Evolutionary conservation across 2,113 vertebrate genomes (phyloP).

Genomic region (Talpa occidentalis): DNA sequence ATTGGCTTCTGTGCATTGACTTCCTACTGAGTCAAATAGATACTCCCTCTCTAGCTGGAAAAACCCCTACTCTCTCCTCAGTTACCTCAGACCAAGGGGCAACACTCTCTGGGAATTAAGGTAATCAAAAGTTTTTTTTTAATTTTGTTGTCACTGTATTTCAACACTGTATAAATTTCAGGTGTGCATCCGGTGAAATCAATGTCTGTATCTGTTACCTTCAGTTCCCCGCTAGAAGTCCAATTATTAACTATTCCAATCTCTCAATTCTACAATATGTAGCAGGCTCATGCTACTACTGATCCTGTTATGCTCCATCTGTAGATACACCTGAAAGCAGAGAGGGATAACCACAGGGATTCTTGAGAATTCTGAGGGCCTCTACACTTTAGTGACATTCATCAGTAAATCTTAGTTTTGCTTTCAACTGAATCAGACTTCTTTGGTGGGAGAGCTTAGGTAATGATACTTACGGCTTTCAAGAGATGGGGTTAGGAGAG

Average conservation of each 20-base stretch:
- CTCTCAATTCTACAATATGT: neutral
- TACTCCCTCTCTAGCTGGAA: neutral
- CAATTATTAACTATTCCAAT: neutral
- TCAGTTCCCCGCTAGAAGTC: neutral
- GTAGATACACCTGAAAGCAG: neutral
- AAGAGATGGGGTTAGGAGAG: constrained; percentile 56
- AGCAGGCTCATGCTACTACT: neutral
- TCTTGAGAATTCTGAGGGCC: neutral
- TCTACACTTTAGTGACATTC: neutral
- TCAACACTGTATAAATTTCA: neutral
- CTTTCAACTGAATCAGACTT: constrained; percentile 51
- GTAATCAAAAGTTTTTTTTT: neutral
- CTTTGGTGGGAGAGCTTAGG: constrained; percentile 34
- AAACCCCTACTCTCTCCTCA: neutral
- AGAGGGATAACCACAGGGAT: neutral
- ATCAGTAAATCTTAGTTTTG: neutral
- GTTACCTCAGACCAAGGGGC: neutral
- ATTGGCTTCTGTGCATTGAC: neutral
- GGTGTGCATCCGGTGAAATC: neutral
- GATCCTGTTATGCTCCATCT: neutral
- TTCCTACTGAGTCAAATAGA: neutral
- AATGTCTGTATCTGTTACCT: neutral
- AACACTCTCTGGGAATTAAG: neutral
- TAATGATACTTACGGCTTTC: constrained; percentile 60
- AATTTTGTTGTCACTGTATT: neutral